Percentiles rank a stretch among this genome's conserved stretches.
These are phyloP conservation scores for Bovichtus diacanthus DNA, from an alignment of 2,797 vertebrate genomes.

Conservation along the genomic window DNA sequence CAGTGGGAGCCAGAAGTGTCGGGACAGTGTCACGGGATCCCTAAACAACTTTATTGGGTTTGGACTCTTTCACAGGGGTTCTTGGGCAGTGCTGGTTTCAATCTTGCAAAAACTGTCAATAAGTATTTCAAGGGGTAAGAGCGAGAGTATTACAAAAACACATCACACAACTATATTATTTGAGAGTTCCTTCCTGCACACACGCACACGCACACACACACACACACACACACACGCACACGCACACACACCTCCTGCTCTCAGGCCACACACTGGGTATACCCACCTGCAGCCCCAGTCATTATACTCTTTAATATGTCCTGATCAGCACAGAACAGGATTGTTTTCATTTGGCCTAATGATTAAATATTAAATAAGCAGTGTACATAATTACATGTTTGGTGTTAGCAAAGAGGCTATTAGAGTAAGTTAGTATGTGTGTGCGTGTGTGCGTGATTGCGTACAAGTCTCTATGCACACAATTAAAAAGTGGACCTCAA, in stretches of 20 bases:
- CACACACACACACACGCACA: no score
- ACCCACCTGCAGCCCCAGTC: conserved; percentile 53
- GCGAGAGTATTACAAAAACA: conserved; percentile 30
- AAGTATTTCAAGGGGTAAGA: conserved; percentile 30
- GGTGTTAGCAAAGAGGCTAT: conserved; percentile 72
- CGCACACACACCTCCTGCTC: no score
- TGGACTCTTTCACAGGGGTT: conserved; percentile 24
- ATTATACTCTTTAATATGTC: conserved; percentile 71
- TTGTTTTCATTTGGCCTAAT: conserved; percentile 79
- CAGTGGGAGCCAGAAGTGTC: conserved; percentile 66
- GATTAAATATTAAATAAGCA: conserved; percentile 82
- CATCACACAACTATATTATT: conserved; percentile 6
- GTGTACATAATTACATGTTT: conserved; percentile 75
- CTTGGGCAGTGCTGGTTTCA: conserved; percentile 31
- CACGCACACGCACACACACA: conserved; percentile 30
- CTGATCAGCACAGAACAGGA: conserved; percentile 63
- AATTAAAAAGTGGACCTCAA: conserved; percentile 72
- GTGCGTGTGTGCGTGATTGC: conserved; percentile 36
- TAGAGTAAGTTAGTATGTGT: conserved; percentile 61
- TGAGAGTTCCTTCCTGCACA: conserved; percentile 17
- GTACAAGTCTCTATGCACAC: conserved; percentile 52
- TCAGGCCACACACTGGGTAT: conserved; percentile 57
- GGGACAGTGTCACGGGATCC: conserved; percentile 64
- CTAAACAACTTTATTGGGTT: conserved; percentile 66
- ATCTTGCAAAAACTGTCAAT: conserved; percentile 35